phyloP scores from a whole-genome alignment of 2,113 vertebrate genomes.

The Puntigrus tetrazona region DNA sequence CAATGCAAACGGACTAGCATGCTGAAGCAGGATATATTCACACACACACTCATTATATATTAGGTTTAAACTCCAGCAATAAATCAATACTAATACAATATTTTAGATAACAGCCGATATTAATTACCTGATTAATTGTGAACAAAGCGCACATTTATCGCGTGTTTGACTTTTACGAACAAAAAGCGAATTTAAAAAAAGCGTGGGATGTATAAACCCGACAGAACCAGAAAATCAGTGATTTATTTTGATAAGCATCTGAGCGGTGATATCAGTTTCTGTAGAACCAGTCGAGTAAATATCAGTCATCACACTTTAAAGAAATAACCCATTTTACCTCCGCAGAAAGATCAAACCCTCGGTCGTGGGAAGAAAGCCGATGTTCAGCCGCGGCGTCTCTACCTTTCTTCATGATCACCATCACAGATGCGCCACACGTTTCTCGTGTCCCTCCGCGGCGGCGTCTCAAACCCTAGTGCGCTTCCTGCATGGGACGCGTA shows the following conservation, averaged over 20 bases:
- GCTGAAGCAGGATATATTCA: background rate
- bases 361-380: background rate
- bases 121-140: background rate
- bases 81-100: background rate
- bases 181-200: background rate
- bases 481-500: background rate
- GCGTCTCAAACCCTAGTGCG: background rate
- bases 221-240: background rate
- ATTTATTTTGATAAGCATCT: background rate
- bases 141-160: background rate
- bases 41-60: no score
- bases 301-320: background rate
- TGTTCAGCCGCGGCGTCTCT: conserved; percentile 1
- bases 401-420: conserved; percentile 32
- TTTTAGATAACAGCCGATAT: background rate
- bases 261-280: background rate
- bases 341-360: background rate
- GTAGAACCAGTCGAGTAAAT: background rate
- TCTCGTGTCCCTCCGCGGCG: background rate
- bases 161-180: background rate
- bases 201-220: background rate
- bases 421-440: conserved; percentile 37
- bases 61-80: background rate
- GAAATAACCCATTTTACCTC: background rate
- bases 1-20: background rate